A percentile compares a stretch with the other conserved stretches of the same genome.
Evolutionary conservation across 2,888 invertebrate genomes (phyloP).

Genomic region (Choristoneura rosaceana): DNA sequence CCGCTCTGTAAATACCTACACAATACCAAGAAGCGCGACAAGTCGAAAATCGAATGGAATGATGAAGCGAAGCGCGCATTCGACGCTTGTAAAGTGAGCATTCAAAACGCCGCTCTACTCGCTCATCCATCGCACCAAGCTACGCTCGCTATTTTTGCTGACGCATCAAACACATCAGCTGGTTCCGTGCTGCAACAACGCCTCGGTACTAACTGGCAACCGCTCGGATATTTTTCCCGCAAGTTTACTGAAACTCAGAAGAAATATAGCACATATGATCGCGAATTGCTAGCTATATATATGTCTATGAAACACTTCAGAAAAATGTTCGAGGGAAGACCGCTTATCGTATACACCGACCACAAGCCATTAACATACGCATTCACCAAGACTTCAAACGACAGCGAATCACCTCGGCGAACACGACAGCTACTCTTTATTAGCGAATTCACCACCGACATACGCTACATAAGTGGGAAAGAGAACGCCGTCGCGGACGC

Average conservation of each 20-base stretch:
- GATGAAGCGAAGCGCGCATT: not conserved
- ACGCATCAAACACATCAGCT: not conserved
- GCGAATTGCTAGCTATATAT: not conserved
- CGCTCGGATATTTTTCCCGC: not conserved
- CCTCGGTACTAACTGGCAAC: not conserved
- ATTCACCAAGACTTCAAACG: no score
- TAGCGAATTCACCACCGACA: no score
- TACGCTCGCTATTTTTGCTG: not conserved
- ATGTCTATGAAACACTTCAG: not conserved
- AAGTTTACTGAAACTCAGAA: not conserved
- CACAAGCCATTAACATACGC: not conserved
- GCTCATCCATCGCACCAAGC: not conserved
- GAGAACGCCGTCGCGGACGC: not conserved
- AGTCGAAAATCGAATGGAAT: not conserved
- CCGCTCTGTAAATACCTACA: constrained; percentile 39
- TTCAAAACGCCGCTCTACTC: not conserved
- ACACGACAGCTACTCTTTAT: no score
- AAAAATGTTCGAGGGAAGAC: not conserved
- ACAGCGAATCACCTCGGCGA: no score
- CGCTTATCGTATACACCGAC: not conserved
- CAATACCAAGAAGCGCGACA: not conserved
- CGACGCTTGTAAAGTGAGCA: not conserved
- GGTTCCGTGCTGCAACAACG: not conserved
- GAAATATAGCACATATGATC: not conserved
- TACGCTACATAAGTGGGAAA: not conserved